phyloP scores from a whole-genome alignment of 2,888 invertebrate species.

The Gerris lacustris region DNA sequence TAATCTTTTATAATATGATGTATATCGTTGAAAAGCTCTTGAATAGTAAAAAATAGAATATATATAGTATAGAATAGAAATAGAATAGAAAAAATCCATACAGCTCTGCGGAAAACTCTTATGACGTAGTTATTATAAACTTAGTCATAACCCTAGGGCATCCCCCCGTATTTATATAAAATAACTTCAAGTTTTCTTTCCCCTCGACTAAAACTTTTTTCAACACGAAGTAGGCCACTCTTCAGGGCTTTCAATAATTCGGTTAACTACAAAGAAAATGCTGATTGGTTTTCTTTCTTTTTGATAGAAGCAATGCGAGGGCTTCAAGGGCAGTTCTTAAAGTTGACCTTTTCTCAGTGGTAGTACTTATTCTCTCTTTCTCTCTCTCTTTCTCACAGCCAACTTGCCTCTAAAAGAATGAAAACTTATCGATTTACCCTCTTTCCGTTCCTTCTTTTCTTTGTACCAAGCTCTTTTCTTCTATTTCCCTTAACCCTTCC shows the following conservation, averaged over 20 bases:
- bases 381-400: no score
- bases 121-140: no score
- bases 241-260: slow-evolving; percentile 1
- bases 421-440: not conserved
- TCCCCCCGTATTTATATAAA: no score
- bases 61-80: no score
- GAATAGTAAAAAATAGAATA: no score
- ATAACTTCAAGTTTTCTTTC: not conserved
- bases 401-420: slow-evolving; percentile 5
- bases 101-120: no score
- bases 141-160: no score
- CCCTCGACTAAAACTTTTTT: not conserved
- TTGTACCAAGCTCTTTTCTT: not conserved
- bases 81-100: no score
- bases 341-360: slow-evolving; percentile 5
- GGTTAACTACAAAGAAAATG: slow-evolving; percentile 3
- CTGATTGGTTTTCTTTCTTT: slow-evolving; percentile 3
- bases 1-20: no score
- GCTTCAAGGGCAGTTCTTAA: slow-evolving; percentile 3
- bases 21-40: no score
- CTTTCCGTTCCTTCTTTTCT: not conserved
- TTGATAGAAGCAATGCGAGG: not conserved
- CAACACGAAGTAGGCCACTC: not conserved
- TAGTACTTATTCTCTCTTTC: not conserved
- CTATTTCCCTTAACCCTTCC: not conserved